phyloP scores from a whole-genome alignment of 2,888 invertebrate genomes.

The Lasius fuliginosus region DNA sequence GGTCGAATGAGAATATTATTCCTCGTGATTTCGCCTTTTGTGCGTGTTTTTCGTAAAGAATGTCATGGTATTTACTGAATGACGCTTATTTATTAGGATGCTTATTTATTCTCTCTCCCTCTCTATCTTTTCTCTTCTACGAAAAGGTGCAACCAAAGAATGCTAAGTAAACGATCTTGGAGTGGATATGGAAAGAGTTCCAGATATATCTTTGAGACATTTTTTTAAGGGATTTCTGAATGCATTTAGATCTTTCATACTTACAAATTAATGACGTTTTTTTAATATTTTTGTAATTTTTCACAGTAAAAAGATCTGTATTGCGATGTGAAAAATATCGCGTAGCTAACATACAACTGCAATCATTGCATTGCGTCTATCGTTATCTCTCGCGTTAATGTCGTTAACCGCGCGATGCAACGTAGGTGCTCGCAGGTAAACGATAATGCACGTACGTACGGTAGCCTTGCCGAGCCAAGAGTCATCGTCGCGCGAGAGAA shows the following conservation, averaged over 20 bases:
- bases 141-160: not conserved
- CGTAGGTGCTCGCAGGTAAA: conserved; percentile 10
- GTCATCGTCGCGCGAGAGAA: conserved; percentile 9
- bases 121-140: not conserved
- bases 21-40: conserved; percentile 40
- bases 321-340: not conserved
- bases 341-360: not conserved
- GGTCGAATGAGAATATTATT: conserved; percentile 47
- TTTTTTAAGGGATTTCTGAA: conserved; percentile 5
- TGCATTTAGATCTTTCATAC: not conserved
- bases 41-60: conserved; percentile 3
- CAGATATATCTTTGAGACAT: not conserved
- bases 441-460: conserved; percentile 19
- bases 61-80: conserved; percentile 19
- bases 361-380: not conserved
- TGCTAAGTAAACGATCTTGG: conserved; percentile 5
- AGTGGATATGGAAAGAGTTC: not conserved
- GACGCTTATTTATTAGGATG: conserved; percentile 42
- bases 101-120: not conserved
- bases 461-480: conserved; percentile 7
- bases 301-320: not conserved
- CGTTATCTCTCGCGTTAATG: not conserved
- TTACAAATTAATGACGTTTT: conserved; percentile 11
- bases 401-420: conserved; percentile 2
- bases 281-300: conserved; percentile 4